Percentiles rank a stretch among this genome's conserved stretches.
phyloP scores from a whole-genome alignment of 2,797 vertebrate genomes.

The Mormyrops boulengeri region DNA sequence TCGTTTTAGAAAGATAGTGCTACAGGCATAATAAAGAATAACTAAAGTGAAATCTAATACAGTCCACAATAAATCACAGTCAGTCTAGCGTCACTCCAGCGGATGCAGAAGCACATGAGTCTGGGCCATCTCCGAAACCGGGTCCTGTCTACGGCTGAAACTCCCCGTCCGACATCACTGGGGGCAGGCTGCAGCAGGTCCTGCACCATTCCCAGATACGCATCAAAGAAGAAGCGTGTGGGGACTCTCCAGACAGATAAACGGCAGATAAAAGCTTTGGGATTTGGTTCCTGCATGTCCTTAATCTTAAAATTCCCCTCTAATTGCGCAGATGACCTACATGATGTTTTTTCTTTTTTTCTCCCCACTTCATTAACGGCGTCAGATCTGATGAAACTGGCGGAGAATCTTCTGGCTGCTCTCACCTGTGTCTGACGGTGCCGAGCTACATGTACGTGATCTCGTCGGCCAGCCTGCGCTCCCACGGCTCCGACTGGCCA shows the following conservation, averaged over 20 bases:
- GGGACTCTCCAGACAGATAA: background rate
- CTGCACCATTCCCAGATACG: background rate
- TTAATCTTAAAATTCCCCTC: conserved; percentile 5
- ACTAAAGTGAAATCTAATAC: background rate
- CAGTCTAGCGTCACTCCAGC: background rate
- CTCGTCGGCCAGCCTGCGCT: background rate
- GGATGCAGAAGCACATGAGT: background rate
- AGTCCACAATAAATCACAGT: background rate
- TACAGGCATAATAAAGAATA: background rate
- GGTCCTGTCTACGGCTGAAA: background rate
- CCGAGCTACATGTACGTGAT: conserved; percentile 16
- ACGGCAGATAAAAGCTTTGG: conserved; percentile 3
- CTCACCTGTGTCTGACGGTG: background rate
- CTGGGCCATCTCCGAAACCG: background rate
- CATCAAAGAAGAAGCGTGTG: background rate
- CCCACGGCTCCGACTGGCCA: background rate
- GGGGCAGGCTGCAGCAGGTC: background rate
- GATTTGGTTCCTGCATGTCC: background rate
- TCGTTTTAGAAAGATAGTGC: background rate
- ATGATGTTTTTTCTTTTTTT: background rate
- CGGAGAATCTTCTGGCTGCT: background rate
- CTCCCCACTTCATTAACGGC: background rate
- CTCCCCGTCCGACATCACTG: background rate
- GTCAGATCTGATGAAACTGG: background rate
- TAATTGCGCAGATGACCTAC: conserved; percentile 1